phyloP scores from a whole-genome alignment of 2,888 invertebrate species.

The Andrena praecox region DNA sequence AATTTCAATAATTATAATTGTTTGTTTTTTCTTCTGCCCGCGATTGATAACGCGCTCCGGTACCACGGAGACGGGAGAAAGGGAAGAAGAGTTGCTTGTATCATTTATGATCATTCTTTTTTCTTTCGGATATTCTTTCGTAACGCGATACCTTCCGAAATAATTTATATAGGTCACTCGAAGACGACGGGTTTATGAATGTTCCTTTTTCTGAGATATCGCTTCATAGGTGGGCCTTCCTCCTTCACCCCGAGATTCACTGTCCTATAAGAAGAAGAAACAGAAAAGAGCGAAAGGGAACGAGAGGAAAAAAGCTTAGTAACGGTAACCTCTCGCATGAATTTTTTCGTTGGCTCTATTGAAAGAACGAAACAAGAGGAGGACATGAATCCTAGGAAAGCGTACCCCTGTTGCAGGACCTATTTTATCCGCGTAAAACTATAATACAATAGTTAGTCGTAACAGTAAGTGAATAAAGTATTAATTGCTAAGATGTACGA shows the following conservation, averaged over 20 bases:
- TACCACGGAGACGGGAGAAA: slow-evolving; percentile 18
- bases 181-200: slow-evolving; percentile 70
- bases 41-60: slow-evolving; percentile 21
- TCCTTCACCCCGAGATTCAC: slow-evolving; percentile 73
- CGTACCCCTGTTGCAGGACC: slow-evolving; percentile 55
- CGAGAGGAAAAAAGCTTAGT: not conserved
- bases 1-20: slow-evolving; percentile 39
- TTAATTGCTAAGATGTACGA: slow-evolving; percentile 67
- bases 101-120: slow-evolving; percentile 39
- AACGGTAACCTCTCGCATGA: slow-evolving; percentile 27
- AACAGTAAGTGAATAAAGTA: slow-evolving; percentile 76
- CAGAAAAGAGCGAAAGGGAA: not conserved
- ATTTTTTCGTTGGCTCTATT: slow-evolving; percentile 25
- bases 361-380: slow-evolving; percentile 1
- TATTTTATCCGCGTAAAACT: slow-evolving; percentile 76
- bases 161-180: slow-evolving; percentile 72
- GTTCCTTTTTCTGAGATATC: slow-evolving; percentile 76
- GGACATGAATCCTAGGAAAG: slow-evolving; percentile 56
- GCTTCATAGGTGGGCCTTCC: slow-evolving; percentile 74
- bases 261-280: slow-evolving; percentile 61
- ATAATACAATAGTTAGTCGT: slow-evolving; percentile 77
- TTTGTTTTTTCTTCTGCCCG: slow-evolving; percentile 26
- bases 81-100: slow-evolving; percentile 28
- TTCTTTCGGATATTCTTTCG: slow-evolving; percentile 63
- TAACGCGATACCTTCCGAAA: slow-evolving; percentile 60